phyloP scores from a whole-genome alignment of 2,797 vertebrate genomes.

The Calcarius lapponicus region DNA sequence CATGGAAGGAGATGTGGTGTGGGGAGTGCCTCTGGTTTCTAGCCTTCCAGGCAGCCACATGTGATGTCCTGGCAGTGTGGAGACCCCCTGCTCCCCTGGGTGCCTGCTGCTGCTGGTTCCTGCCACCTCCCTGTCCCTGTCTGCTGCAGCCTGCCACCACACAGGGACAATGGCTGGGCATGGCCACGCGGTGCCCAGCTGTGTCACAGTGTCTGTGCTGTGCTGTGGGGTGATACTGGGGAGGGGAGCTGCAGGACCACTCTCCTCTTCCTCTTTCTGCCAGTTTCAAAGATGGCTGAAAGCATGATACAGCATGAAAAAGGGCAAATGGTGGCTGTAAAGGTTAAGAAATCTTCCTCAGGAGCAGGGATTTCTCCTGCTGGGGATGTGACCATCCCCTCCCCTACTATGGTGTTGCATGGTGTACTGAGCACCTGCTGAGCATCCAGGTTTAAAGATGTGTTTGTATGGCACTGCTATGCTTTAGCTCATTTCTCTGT shows the following conservation, averaged over 20 bases:
- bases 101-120: neutral
- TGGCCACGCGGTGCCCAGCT: too few relatives aligned
- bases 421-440: neutral
- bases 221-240: neutral
- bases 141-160: rapidly evolving
- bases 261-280: neutral
- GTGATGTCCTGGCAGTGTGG: rapidly evolving
- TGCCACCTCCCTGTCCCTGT: neutral
- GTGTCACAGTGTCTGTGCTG: too few relatives aligned
- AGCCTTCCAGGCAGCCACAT: neutral
- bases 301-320: neutral
- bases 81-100: neutral
- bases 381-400: neutral
- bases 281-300: neutral
- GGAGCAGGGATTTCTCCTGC: neutral
- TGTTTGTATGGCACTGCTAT: neutral
- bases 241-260: neutral
- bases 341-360: neutral
- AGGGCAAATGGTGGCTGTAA: neutral
- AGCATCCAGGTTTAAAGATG: neutral
- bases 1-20: neutral
- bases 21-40: neutral
- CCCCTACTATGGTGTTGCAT: neutral
- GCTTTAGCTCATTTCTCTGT: neutral
- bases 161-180: rapidly evolving